phyloP scores from a whole-genome alignment of 2,888 invertebrate genomes.

The Diadromus collaris region DNA sequence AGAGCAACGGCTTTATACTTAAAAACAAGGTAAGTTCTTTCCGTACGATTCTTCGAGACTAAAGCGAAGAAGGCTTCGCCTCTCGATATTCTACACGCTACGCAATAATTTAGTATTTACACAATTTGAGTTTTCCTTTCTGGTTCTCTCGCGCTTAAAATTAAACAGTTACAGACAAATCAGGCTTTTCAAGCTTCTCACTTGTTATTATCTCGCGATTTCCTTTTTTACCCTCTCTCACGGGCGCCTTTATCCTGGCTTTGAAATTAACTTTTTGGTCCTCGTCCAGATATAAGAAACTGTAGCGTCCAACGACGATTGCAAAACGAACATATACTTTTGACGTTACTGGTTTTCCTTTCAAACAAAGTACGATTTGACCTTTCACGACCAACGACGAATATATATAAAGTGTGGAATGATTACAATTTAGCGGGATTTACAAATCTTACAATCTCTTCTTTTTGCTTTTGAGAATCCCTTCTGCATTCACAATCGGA shows the following conservation, averaged over 20 bases:
- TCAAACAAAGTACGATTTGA: constrained; percentile 41
- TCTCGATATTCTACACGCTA: constrained; percentile 64
- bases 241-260: constrained; percentile 38
- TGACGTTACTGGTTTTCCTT: constrained; percentile 25
- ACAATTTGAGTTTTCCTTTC: constrained; percentile 67
- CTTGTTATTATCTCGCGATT: constrained; percentile 55
- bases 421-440: constrained; percentile 66
- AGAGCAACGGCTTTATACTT: constrained; percentile 60
- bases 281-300: constrained; percentile 66
- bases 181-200: constrained; percentile 59
- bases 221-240: constrained; percentile 33
- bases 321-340: constrained; percentile 46
- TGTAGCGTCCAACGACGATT: constrained; percentile 34
- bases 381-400: constrained; percentile 36
- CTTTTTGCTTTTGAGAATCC: constrained; percentile 22
- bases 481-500: constrained; percentile 35
- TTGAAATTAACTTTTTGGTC: constrained; percentile 64
- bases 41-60: constrained; percentile 61
- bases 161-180: constrained; percentile 58
- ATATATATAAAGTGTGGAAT: constrained; percentile 49
- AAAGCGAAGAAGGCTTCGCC: constrained; percentile 59
- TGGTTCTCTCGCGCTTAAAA: constrained; percentile 58
- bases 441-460: constrained; percentile 70
- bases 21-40: constrained; percentile 57
- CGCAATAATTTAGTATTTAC: constrained; percentile 77